phyloP scores from a whole-genome alignment of 2,888 invertebrate species.

The Ectemnius continuus region DNA sequence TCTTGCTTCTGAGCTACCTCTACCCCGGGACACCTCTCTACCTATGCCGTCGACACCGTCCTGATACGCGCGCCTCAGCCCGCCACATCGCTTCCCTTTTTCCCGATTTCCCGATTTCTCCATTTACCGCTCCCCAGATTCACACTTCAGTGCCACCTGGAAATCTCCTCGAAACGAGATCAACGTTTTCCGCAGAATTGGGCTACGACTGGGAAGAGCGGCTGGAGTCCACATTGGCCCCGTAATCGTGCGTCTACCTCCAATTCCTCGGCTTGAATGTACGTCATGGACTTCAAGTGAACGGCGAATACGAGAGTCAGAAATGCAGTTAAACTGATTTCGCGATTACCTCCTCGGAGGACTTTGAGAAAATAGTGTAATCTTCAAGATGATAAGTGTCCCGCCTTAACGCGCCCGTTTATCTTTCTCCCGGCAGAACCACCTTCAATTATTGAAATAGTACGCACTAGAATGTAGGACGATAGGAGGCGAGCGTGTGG shows the following conservation, averaged over 20 bases:
- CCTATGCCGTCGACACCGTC: slow-evolving; percentile 27
- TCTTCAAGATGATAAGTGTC: slow-evolving; percentile 5
- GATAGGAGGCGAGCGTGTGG: slow-evolving; percentile 39
- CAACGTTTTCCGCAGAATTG: too few relatives aligned
- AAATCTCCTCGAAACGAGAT: too few relatives aligned
- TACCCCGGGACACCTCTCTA: slow-evolving; percentile 53
- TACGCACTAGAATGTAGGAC: slow-evolving; percentile 32
- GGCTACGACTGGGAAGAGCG: background rate
- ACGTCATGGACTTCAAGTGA: too few relatives aligned
- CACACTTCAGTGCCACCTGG: too few relatives aligned
- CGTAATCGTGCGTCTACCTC: too few relatives aligned
- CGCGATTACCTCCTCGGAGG: background rate
- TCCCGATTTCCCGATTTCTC: slow-evolving; percentile 4
- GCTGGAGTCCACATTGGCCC: too few relatives aligned
- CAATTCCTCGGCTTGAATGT: too few relatives aligned
- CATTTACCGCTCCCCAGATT: slow-evolving; percentile 4
- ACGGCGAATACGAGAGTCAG: too few relatives aligned
- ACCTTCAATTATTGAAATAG: slow-evolving; percentile 6
- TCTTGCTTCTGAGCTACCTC: slow-evolving; percentile 56
- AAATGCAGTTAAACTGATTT: too few relatives aligned
- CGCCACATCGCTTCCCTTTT: background rate
- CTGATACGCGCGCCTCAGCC: slow-evolving; percentile 5
- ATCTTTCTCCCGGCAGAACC: slow-evolving; percentile 19
- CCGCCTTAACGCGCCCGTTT: slow-evolving; percentile 4
- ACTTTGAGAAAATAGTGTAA: background rate